Percentiles rank a stretch among this genome's conserved stretches.
Evolutionary conservation across 2,888 invertebrate species (phyloP).

Genomic region (Leptinotarsa juncta): DNA sequence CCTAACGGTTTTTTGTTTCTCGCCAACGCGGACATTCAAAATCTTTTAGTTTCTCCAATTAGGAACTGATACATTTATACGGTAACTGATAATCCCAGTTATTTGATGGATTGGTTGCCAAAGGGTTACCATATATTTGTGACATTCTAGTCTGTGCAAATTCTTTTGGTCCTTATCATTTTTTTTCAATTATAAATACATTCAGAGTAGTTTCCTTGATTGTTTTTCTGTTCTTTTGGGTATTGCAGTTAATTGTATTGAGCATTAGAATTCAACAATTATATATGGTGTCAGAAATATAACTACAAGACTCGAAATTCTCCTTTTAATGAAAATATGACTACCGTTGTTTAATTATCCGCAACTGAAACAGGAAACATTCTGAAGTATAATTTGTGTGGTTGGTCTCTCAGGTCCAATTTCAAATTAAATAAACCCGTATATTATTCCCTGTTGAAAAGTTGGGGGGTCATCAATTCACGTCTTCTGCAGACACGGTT

Average conservation of each 20-base stretch:
- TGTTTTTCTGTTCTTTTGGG: no score
- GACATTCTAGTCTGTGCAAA: no score
- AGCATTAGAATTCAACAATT: background rate
- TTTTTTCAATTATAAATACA: no score
- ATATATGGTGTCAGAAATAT: background rate
- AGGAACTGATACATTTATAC: no score
- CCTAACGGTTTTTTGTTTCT: no score
- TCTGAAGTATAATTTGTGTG: conserved; percentile 2
- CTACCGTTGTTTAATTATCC: background rate
- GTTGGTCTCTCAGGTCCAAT: conserved; percentile 21
- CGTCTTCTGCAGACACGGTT: conserved; percentile 45
- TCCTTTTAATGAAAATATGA: background rate
- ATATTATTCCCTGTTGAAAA: conserved; percentile 38
- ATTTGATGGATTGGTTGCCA: no score
- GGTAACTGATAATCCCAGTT: no score
- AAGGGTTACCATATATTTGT: no score
- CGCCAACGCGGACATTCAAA: no score
- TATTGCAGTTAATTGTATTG: background rate
- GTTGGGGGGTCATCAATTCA: conserved; percentile 47
- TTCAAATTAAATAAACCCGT: conserved; percentile 34
- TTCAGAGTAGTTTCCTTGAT: no score
- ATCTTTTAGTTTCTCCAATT: no score
- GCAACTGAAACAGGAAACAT: background rate
- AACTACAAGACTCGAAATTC: background rate
- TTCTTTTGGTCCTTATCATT: no score